Base-by-base conservation (phyloP, 2,113 vertebrate genomes). In the Myrmecophaga tridactyla region DNA sequence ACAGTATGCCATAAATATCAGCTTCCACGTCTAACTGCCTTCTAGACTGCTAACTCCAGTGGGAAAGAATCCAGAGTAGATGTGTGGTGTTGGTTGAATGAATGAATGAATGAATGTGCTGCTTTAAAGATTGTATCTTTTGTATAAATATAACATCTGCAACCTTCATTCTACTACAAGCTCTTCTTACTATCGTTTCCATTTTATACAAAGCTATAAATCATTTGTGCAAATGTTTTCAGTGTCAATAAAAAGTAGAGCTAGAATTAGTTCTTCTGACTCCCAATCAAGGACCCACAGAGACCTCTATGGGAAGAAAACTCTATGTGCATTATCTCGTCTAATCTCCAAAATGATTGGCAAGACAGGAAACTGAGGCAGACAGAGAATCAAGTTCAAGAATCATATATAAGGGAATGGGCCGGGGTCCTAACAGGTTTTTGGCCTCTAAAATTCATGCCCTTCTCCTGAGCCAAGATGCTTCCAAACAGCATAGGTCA, bases 341-440 rank as follows among this genome's bases (percentile, higher is more conserved):
- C 13, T 56, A 25, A 67, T 78, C 31, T 89, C 46, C 20, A 82
- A 92, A 95, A 75, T 34, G 56, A 65, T 27, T 31, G 62, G 53
- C 9, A 46, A 39, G 34, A 78, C 20, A 83, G 84, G 21, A 70
- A 85, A 94, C 18, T 21, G 67, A 90, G n/a, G 14, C 58, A 39
- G 12, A 43, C 14, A 46, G 6, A 7, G 14, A 34, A 6, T 41
- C 9, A 21, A 56, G 29, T 8, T 86, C 46, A 36, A 7, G 21
- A 58, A 21, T n/a, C 80, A 48, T n/a, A 7, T 2, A 4, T 0
- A 56, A 5, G 3, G 3, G 15, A 21, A 36, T 10, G 0, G 21
- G 17, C n/a, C n/a, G 17, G 48, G 20, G 23, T 80, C 63, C 69
- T 81, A 34, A 78, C 9, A 67, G 1, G 2, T 56, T 46, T 82